A percentile compares a stretch with the other conserved stretches of the same genome.
These are phyloP conservation scores for Chaunax sp. DNA, from an alignment of 2,797 vertebrate genomes.

Conservation along the genomic window DNA sequence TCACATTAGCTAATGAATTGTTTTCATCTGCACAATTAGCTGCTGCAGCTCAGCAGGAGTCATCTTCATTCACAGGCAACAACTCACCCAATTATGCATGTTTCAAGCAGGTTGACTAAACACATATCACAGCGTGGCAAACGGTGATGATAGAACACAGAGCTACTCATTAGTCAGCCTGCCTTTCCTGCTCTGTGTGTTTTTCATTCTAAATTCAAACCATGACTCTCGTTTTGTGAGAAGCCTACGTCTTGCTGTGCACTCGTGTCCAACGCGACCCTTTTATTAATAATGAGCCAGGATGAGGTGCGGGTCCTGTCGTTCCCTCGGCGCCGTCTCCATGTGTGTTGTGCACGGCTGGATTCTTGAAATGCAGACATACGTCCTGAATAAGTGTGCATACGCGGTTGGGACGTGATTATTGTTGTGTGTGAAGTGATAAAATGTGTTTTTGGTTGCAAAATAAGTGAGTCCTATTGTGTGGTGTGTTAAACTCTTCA, in stretches of 20 bases:
- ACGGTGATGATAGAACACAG: slow-evolving; percentile 30
- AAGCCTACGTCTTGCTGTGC: background rate
- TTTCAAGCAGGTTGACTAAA: slow-evolving; percentile 51
- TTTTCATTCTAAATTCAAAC: slow-evolving; percentile 30
- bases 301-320: slow-evolving; percentile 28
- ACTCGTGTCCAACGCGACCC: slow-evolving; percentile 33
- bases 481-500: too few species aligned
- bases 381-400: background rate
- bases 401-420: too few species aligned
- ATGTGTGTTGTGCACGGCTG: background rate
- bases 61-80: slow-evolving; percentile 34
- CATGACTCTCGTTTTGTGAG: slow-evolving; percentile 21
- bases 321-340: background rate
- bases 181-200: slow-evolving; percentile 2
- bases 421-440: too few species aligned
- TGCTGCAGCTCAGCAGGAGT: slow-evolving; percentile 13
- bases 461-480: too few species aligned
- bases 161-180: slow-evolving; percentile 52
- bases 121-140: slow-evolving; percentile 34
- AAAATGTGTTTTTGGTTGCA: too few species aligned
- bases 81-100: slow-evolving; percentile 50
- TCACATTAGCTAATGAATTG: slow-evolving; percentile 1
- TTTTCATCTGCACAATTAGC: slow-evolving; percentile 23
- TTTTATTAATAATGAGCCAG: slow-evolving; percentile 51
- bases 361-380: slow-evolving; percentile 25